Evolutionary conservation across 2,797 vertebrate species (phyloP), one percentile per base, ranked within the genome.

Genomic region (Halcyon chelicuti): DNA sequence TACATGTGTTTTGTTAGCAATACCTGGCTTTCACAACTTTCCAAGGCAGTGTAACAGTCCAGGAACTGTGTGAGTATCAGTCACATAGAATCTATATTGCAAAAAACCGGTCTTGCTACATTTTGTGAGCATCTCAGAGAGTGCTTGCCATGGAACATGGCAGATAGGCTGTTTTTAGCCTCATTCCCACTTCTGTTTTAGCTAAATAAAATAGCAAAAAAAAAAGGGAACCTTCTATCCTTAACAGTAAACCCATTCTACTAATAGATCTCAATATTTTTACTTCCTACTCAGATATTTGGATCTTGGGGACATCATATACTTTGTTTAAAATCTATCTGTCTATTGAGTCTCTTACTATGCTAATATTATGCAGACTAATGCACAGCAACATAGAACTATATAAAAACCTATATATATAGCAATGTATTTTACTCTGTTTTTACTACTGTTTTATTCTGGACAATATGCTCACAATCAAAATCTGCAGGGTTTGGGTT

Each of bases 301-400:
- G 73, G 17, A 37, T 51, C 73, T 80, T 6, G 1, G 4, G 3
- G 28, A 55, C 9, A 51, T 46, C 20, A 58, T 37, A 62, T 4
- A 51, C 20, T 67, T 80, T 33, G 28, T 62, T 83, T 54, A 55
- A 83, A 92, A 88, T 73, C 31, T 86, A 37, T 88, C 3, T 73
- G 22, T 35, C 35, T 58, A 5, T 0, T 68, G 4, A 16, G 35
- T 76, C 14, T 67, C 39, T 90, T 60, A 72, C 26, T 85, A 78
- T 79, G 23, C 12, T 46, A 68, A 18, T 63, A 81, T 35, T 58
- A 52, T 51, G 40, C 20, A 62, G 46, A 12, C 10, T 1, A 28
- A 51, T 49, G 9, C 28, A 68, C 7, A 51, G 14, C 46, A 47
- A 66, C 17, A 75, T 9, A 67, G 86, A 91, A 75, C 29, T 2